phyloP scores from a whole-genome alignment of 2,797 vertebrate species.

The Sebastolobus altivelis region DNA sequence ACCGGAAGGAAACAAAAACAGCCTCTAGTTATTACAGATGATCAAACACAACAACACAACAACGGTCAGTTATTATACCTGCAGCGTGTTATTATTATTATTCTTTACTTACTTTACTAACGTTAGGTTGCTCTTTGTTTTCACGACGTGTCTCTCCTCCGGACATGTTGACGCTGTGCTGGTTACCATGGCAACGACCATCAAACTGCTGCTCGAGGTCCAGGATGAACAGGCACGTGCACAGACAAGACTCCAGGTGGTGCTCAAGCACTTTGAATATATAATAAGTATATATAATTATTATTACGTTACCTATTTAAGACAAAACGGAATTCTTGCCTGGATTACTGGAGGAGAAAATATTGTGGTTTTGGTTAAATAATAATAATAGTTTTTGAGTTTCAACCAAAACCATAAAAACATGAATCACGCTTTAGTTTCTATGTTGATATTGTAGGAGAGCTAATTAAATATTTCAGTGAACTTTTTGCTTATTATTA shows the following conservation, averaged over 20 bases:
- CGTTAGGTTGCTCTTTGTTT: background rate
- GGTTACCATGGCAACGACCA: slow-evolving; percentile 32
- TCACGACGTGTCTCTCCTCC: background rate
- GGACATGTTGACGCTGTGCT: slow-evolving; percentile 35
- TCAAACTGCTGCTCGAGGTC: background rate
- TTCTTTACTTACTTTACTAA: too few relatives aligned
- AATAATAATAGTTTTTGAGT: too few relatives aligned
- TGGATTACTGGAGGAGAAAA: too few relatives aligned
- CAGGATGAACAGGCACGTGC: background rate
- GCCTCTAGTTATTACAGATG: background rate
- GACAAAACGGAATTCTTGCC: too few relatives aligned
- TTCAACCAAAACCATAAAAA: background rate
- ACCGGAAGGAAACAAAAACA: rapidly evolving
- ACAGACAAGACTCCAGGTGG: too few relatives aligned
- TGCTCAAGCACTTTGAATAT: too few relatives aligned
- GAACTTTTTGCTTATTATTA: too few relatives aligned
- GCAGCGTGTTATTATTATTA: too few relatives aligned
- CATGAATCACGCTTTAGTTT: background rate
- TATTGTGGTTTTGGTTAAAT: too few relatives aligned
- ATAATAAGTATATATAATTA: too few relatives aligned
- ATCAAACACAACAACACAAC: background rate
- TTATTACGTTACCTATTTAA: too few relatives aligned
- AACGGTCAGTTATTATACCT: background rate
- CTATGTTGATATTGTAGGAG: background rate
- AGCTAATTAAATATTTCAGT: background rate